Evolutionary conservation across 1,140 invertebrate species (phyloP), one percentile per base, ranked within the genome.

Genomic region (Nautilus pompilius): DNA sequence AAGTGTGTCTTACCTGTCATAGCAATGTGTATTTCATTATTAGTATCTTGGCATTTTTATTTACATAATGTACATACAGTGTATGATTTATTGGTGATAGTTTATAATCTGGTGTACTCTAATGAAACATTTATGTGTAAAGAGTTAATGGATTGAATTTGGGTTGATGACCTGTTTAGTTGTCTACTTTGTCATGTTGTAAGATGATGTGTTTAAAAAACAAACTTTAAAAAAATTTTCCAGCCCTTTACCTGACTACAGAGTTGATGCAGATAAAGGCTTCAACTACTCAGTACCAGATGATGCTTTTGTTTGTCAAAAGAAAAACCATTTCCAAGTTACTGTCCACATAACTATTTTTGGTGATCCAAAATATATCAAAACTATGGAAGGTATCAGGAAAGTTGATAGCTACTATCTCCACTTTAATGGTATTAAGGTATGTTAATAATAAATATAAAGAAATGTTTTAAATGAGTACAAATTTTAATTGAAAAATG

Each of bases 291-390:
- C 94, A 1, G 65, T 93, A 80, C 91, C 93, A 4, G 96, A 99
- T 80, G 95, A 98, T 70, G 93, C 96, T 0, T 99, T 98, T 84
- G 95, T 99, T n/a, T 99, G 96, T 81, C 97, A 99, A 85, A 99
- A 99, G 86, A 99, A 99, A 82, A 99, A 99, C 82, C 96, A 99
- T 82, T 99, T 99, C 85, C 96, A 99, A 84, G 93, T 98, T 59
- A 98, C 94, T 60, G 95, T 93, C 77, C 93, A 96, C 82, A 75
- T 81, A 49, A n/a, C n/a, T n/a, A n/a, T n/a, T n/a, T n/a, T n/a
- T n/a, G 92, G 92, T 0, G 90, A 93, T 60, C 90, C 95, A 3
- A 90, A 93, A 71, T 98, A 93, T 78, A 92, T 96, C 0, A 92
- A 93, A 78, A 95, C 92, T n/a, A 83, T 88, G 1, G 93, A 96